Base-by-base conservation (phyloP, 2,888 invertebrate species). In the Leptinotarsa rubiginosa region DNA sequence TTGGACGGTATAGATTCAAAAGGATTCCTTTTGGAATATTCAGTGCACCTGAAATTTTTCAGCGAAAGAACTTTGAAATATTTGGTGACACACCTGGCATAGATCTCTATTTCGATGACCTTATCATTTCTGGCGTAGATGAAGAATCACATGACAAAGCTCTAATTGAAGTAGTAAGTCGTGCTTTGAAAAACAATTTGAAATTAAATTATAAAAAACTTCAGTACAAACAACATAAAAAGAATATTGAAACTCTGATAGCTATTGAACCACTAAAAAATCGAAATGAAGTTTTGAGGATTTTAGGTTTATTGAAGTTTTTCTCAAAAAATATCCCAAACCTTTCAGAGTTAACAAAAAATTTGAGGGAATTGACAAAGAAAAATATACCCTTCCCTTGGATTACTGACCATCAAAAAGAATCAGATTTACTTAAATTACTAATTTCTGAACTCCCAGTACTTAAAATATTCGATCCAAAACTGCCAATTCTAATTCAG, bases 311-410 rank as follows among this genome's bases (percentile, higher is more conserved):
- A 15, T 56, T 78, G 2, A 79, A 79, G 47, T 79, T 78, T 71
- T 78, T 80, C 64, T 75, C 77, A 22, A 78, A 76, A 71, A 79
- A 76, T 68, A 77, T 80, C 54, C 77, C 77, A 62, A 77, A 80
- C 47, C 25, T 79, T 12, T 75, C 76, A 18, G 41, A 72, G 18
- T 50, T 78, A 47, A 79, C 76, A 2, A 56, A 15, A 16, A 66
- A 73, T 66, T 64, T 79, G 68, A 65, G 79, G 72, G 54, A 75
- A 16, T 54, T 79, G 13, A 75, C 77, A n/a, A 74, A 49, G 56
- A 79, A 77, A 20, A 56, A 77, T 69, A 66, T 71, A 5, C 12
- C 16, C 22, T 78, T 77, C 49, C 4, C n/a, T 47, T 80, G 78
- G 75, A 72, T 52, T 13, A 7, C 47, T 16, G 56, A 54, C 3